Percentiles rank a stretch among this genome's conserved stretches.
phyloP scores from a whole-genome alignment of 2,113 vertebrate species.

The Pangasianodon gigas region DNA sequence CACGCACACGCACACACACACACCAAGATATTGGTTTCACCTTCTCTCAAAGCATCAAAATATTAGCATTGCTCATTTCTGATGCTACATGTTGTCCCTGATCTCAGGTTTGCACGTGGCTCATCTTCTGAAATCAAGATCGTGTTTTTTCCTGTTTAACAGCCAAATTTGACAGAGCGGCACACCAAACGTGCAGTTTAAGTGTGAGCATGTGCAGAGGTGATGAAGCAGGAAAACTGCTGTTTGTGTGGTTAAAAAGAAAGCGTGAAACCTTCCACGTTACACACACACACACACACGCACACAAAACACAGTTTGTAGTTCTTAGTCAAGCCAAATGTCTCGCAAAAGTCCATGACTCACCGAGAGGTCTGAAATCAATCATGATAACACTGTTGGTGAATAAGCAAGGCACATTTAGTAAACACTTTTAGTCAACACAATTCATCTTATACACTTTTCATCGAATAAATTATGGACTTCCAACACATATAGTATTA shows the following conservation, averaged over 20 bases:
- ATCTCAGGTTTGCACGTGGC: neutral
- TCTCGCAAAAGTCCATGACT: conserved; percentile 8
- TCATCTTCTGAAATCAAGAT: neutral
- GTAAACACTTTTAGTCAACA: neutral
- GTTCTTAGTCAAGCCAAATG: neutral
- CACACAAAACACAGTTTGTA: neutral
- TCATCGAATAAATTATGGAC: neutral
- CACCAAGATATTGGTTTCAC: neutral
- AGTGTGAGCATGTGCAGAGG: conserved; percentile 5
- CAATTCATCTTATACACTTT: neutral
- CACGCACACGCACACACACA: neutral
- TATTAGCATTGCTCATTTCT: no score
- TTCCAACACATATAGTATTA: neutral
- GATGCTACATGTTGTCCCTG: neutral
- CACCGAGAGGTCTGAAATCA: neutral
- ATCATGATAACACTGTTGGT: neutral
- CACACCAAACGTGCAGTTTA: neutral
- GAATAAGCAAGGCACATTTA: neutral
- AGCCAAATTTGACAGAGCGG: neutral
- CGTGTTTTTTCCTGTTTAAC: conserved; percentile 7
- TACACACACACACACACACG: neutral
- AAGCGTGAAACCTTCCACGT: neutral
- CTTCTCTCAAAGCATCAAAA: neutral
- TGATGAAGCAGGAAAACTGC: conserved; percentile 34
- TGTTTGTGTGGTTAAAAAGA: conserved; percentile 4